Percentiles rank a stretch among this genome's conserved stretches.
These are phyloP conservation scores for Dastarcus helophoroides DNA, from an alignment of 2,888 invertebrate genomes.

Conservation along the genomic window DNA sequence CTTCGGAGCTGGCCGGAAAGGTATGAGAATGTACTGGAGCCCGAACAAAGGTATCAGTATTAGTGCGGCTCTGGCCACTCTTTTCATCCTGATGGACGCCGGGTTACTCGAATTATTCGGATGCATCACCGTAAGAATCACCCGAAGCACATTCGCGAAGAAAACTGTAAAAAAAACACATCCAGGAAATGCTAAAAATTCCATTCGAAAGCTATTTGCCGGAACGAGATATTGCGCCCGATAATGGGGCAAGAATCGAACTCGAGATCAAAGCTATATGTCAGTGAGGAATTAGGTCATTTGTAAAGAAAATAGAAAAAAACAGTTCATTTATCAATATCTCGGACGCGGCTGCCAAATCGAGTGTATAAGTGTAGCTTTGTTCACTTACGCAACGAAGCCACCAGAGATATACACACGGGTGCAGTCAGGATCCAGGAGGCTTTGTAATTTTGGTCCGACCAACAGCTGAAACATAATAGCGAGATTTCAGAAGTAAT, in stretches of 20 bases:
- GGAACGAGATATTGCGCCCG: no score
- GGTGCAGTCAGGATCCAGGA: slow-evolving; percentile 54
- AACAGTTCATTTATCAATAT: no score
- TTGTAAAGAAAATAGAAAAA: no score
- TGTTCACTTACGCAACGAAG: slow-evolving; percentile 48
- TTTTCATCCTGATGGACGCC: slow-evolving; percentile 46
- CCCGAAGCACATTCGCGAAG: slow-evolving; percentile 53
- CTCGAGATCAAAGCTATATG: no score
- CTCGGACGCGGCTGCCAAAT: no score
- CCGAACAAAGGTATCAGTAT: slow-evolving; percentile 70
- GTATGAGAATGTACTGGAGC: slow-evolving; percentile 58
- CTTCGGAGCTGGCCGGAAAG: slow-evolving; percentile 50
- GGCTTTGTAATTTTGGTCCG: slow-evolving; percentile 48
- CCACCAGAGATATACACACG: slow-evolving; percentile 46
- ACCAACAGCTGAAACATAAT: slow-evolving; percentile 50
- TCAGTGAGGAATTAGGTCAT: no score
- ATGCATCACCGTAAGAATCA: slow-evolving; percentile 52
- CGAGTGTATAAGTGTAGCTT: no score
- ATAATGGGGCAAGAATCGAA: no score
- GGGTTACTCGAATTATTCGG: slow-evolving; percentile 50
- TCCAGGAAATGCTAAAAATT: no score
- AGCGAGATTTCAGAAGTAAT: no score
- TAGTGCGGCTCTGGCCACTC: slow-evolving; percentile 59
- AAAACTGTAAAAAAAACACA: slow-evolving; percentile 41
- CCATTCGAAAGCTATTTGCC: no score